phyloP scores from a whole-genome alignment of 2,888 invertebrate genomes.

The Doris montereyensis region DNA sequence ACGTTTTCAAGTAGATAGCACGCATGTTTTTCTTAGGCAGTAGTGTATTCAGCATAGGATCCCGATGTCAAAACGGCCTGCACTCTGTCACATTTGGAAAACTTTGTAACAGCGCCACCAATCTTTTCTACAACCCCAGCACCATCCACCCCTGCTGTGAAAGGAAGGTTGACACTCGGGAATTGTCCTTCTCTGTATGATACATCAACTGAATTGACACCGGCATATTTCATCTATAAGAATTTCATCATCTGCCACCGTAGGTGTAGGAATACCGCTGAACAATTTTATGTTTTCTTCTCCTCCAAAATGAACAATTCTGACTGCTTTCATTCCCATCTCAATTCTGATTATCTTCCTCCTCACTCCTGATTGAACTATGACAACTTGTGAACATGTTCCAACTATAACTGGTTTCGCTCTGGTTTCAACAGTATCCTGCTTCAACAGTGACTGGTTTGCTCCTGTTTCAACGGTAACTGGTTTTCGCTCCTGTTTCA shows the following conservation, averaged over 20 bases:
- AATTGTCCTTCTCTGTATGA: constrained; percentile 76
- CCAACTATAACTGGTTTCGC: too few species aligned
- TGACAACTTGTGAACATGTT: too few species aligned
- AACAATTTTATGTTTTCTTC: constrained; percentile 73
- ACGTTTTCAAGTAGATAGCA: constrained; percentile 72
- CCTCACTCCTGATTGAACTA: too few species aligned
- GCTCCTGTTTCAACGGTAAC: too few species aligned
- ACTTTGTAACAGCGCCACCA: constrained; percentile 71
- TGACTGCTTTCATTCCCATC: constrained; percentile 69
- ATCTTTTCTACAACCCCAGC: constrained; percentile 75
- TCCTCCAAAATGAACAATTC: constrained; percentile 73
- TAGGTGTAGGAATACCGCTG: constrained; percentile 63
- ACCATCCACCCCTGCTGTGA: constrained; percentile 76
- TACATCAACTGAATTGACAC: constrained; percentile 78
- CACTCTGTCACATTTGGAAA: constrained; percentile 74
- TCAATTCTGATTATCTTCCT: too few species aligned
- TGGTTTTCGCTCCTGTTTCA: too few species aligned
- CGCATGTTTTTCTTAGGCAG: constrained; percentile 65
- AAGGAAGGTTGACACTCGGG: constrained; percentile 75
- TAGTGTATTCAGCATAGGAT: constrained; percentile 74
- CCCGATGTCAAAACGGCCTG: constrained; percentile 70
- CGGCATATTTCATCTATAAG: constrained; percentile 75
- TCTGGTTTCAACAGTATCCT: too few species aligned
- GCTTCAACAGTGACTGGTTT: too few species aligned
- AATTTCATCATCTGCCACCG: constrained; percentile 66